A percentile compares a stretch with the other conserved stretches of the same genome.
phyloP scores from a whole-genome alignment of 2,888 invertebrate genomes.

The Mythimna pallens region DNA sequence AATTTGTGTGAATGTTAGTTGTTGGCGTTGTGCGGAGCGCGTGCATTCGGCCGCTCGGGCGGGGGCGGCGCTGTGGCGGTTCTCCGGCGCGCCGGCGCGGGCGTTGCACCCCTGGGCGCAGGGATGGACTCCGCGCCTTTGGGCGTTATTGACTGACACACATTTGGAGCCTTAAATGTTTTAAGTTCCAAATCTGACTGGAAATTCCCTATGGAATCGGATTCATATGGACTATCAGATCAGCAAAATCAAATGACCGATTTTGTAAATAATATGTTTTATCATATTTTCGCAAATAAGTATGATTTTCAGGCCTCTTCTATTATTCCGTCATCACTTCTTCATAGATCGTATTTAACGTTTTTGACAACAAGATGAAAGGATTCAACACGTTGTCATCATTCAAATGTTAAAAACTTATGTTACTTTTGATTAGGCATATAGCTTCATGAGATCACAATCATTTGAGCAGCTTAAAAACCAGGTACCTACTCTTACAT shows the following conservation, averaged over 20 bases:
- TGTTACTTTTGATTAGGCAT: background rate
- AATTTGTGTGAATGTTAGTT: slow-evolving; percentile 60
- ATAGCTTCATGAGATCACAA: background rate
- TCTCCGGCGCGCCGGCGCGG: slow-evolving; percentile 82
- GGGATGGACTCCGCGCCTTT: slow-evolving; percentile 68
- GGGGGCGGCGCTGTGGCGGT: slow-evolving; percentile 75
- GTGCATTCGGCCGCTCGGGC: slow-evolving; percentile 78
- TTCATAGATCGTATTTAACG: background rate
- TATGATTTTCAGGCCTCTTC: too few species aligned
- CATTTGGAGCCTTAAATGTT: background rate
- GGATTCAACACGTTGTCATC: too few species aligned
- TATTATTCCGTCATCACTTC: background rate
- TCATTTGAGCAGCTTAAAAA: background rate
- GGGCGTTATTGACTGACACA: slow-evolving; percentile 35
- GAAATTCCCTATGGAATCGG: background rate
- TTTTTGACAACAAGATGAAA: too few species aligned
- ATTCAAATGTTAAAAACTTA: background rate
- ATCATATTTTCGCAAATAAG: background rate
- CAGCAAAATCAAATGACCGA: background rate
- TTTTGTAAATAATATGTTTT: background rate
- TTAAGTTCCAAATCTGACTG: background rate
- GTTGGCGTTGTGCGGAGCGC: slow-evolving; percentile 66
- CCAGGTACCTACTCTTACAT: slow-evolving; percentile 11
- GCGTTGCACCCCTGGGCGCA: slow-evolving; percentile 79
- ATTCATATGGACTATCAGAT: background rate